Evolutionary conservation across 2,888 invertebrate genomes (phyloP).

Genomic region (Cephus rjabovi): DNA sequence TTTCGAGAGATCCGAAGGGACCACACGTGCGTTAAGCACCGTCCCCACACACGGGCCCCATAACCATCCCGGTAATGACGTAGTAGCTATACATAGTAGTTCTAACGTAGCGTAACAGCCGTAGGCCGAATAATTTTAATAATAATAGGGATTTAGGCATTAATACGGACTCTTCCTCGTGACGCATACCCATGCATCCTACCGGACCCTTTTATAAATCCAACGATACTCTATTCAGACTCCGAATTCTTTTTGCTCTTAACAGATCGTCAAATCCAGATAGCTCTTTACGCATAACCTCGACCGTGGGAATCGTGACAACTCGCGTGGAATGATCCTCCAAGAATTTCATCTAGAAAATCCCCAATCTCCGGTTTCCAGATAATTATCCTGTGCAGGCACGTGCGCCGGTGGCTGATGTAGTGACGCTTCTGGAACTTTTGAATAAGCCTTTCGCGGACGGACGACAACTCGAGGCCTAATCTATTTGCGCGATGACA

Average conservation of each 20-base stretch:
- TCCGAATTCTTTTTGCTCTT: conserved; percentile 9
- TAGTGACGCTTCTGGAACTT: background rate
- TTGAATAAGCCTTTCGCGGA: background rate
- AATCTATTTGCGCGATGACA: background rate
- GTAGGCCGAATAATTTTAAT: conserved; percentile 46
- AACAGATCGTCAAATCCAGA: background rate
- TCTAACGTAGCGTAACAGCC: conserved; percentile 44
- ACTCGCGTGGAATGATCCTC: background rate
- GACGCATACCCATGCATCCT: conserved; percentile 7
- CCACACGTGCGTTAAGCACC: conserved; percentile 31
- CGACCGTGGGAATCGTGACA: background rate
- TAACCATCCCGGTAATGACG: conserved; percentile 31
- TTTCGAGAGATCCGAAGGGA: conserved; percentile 27
- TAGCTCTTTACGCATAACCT: background rate
- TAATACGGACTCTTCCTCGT: conserved; percentile 32
- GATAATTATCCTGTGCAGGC: background rate
- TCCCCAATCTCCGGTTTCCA: conserved; percentile 3
- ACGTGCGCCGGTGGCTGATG: background rate
- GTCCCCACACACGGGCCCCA: background rate
- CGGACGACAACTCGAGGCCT: background rate
- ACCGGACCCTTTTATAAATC: background rate
- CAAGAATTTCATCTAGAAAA: background rate
- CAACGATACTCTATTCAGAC: background rate
- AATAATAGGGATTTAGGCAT: conserved; percentile 50
- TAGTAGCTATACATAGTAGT: conserved; percentile 31